Base-by-base conservation (phyloP, 2,113 vertebrate genomes). In the Mormyrus lacerda region DNA sequence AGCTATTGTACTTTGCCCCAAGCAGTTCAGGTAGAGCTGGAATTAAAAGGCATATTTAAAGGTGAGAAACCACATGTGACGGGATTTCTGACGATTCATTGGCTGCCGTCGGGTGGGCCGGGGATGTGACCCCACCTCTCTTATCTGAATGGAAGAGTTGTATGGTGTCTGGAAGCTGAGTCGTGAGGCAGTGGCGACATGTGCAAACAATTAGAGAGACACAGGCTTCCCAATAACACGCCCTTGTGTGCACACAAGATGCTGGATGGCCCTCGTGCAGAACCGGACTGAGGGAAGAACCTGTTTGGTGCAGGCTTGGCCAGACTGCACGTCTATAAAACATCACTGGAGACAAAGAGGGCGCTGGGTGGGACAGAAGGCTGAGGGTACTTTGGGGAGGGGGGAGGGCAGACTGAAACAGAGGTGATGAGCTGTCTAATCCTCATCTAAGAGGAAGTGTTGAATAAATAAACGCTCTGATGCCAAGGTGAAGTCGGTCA, bases 291-390 rank as follows among this genome's bases (percentile, higher is more conserved):
- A 39, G 73, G 15, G 35, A 6, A 79, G 73, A 79, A 79, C 73
- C 73, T 17, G 31, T 42, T 79, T 79, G 73, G 73, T 42, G 73
- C 73, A 35, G 73, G 73, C 73, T 76, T 17, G 19, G 73, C 35
- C 73, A 79, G 39, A 88, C 31, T 85, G 65, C 89, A 58, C 87
- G 76, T 35, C 73, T 47, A 85, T 51, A 47, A 48, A 53, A 27
- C 50, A 88, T 51, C 35, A 42, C 35, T 45, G 82, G 19, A 84
- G 24, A 42, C 82, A 84, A 84, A 45, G 82, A 42, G 42, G 82
- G 3, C 24, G 45, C 44, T 39, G 42, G 21, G 19, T 84, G 82
- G 44, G 17, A 84, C 82, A 44, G 82, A 44, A 83, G 17, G 42
- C 35, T 44, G 7, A 24, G 42, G 42, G 39, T 42, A 39, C 76